Evolutionary conservation across 1,140 invertebrate species (phyloP).

Genomic region (Drosophila mojavensis): DNA sequence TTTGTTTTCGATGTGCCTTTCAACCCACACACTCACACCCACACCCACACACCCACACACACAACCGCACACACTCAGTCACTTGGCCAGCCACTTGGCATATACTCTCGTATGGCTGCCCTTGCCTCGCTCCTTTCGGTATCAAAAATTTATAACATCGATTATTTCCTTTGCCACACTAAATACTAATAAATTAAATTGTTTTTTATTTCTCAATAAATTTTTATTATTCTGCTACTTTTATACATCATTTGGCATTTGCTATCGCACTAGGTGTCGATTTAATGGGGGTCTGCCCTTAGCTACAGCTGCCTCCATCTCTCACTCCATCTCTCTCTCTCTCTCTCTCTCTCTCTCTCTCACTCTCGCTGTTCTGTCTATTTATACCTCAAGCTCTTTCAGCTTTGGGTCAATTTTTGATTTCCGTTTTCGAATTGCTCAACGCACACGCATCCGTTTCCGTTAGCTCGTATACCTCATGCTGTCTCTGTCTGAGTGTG

Average conservation of each 20-base stretch:
- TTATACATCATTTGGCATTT: constrained; percentile 70
- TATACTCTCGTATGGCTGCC: constrained; percentile 7
- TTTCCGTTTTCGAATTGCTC: constrained; percentile 79
- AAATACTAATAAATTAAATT: constrained; percentile 83
- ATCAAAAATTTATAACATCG: constrained; percentile 82
- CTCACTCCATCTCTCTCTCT: neutral
- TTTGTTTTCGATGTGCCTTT: constrained; percentile 76
- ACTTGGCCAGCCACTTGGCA: constrained; percentile 38
- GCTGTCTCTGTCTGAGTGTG: constrained; percentile 2
- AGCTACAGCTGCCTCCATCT: neutral
- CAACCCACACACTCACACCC: constrained; percentile 30
- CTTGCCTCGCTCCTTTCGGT: constrained; percentile 36
- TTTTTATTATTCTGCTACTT: constrained; percentile 83
- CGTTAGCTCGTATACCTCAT: constrained; percentile 61
- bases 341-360: neutral
- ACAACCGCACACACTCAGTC: constrained; percentile 11
- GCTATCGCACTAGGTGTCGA: constrained; percentile 69
- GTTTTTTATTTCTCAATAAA: constrained; percentile 83
- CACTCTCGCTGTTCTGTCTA: no score
- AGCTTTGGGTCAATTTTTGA: constrained; percentile 82
- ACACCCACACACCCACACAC: neutral
- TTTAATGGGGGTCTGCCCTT: constrained; percentile 58
- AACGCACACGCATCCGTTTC: constrained; percentile 74
- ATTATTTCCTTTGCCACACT: constrained; percentile 77
- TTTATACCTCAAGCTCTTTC: constrained; percentile 9